Evolutionary conservation across 2,113 vertebrate genomes (phyloP).

Genomic region (Pseudorhombus dupliciocellatus): DNA sequence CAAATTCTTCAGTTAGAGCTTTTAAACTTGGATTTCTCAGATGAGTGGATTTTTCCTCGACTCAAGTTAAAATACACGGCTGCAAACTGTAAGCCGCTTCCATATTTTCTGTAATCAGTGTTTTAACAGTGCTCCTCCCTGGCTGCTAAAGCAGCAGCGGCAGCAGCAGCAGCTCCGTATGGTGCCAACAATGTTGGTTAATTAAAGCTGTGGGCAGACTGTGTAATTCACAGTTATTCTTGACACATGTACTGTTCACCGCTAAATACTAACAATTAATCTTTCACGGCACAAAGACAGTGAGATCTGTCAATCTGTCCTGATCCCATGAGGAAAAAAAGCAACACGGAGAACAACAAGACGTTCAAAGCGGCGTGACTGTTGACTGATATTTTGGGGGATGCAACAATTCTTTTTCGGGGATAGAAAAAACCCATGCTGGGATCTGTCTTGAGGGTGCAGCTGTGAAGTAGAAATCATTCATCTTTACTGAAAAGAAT

Average conservation of each 20-base stretch:
- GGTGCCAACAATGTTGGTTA: conserved; percentile 73
- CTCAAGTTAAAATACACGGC: not conserved
- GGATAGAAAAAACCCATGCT: not conserved
- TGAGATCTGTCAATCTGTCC: conserved; percentile 56
- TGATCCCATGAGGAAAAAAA: conserved; percentile 18
- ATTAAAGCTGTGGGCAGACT: conserved; percentile 77
- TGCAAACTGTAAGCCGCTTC: conserved; percentile 19
- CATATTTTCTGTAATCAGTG: conserved; percentile 11
- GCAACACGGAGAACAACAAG: conserved; percentile 27
- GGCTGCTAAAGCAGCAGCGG: conserved; percentile 39
- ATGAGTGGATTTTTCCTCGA: conserved; percentile 23
- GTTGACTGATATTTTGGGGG: conserved; percentile 37
- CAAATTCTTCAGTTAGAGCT: conserved; percentile 2
- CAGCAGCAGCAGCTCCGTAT: conserved; percentile 57
- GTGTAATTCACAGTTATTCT: conserved; percentile 81
- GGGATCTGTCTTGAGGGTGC: not conserved
- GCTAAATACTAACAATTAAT: conserved; percentile 82
- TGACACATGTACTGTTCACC: conserved; percentile 73
- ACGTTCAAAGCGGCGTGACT: conserved; percentile 46
- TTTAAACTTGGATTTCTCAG: not conserved
- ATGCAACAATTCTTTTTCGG: conserved; percentile 12
- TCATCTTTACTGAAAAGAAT: not conserved
- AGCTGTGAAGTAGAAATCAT: not conserved
- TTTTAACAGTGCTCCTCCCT: conserved; percentile 24
- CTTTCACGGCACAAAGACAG: conserved; percentile 65